Base-by-base conservation (phyloP, 2,797 vertebrate species). In the Microctenopoma steveboyesi region DNA sequence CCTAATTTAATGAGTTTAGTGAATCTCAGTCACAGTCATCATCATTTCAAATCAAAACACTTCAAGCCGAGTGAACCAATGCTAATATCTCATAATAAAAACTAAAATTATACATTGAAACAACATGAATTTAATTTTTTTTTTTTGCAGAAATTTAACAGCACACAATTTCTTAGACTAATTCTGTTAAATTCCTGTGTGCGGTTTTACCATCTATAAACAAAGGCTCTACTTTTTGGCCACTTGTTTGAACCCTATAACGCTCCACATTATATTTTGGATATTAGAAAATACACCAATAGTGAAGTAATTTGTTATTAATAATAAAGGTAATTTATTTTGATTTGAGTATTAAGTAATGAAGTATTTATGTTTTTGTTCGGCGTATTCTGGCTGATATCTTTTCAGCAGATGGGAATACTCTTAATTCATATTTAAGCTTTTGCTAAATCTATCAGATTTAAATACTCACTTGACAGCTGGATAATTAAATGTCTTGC, bases 381-480 rank as follows among this genome's bases (percentile, higher is more conserved):
- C 18, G 18, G 18, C 33, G 15, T 42, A 4, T 45, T 52, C 33
- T 30, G 25, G 16, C 5, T 5, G 15, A 35, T 35, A 35, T 35
- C 7, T 35, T 35, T 35, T 52, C 2, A 42, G n/a, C 18, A 43
- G 25, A 43, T 27, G 30, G n/a, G 72, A 64, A 58, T 5, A 10
- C 37, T 30, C 12, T 35, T 18, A 2, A 27, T 62, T 68, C 46
- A 37, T 50, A 42, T 47, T 51, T 35, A 16, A 30, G 16, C 53
- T 51, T 49, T 54, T 48, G 25, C 39, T 35, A 53, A 35, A 66
- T 33, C 27, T 18, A 8, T 64, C 57, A 63, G 25, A 22, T 58
- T 61, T 62, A 14, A 12, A 43, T 27, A 43, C 15, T 25, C 22
- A 53, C 12, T 25, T 51, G 9, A 62, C 33, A 57, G 60, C 16